phyloP scores from a whole-genome alignment of 2,888 invertebrate genomes.

The Cantharis rufa region DNA sequence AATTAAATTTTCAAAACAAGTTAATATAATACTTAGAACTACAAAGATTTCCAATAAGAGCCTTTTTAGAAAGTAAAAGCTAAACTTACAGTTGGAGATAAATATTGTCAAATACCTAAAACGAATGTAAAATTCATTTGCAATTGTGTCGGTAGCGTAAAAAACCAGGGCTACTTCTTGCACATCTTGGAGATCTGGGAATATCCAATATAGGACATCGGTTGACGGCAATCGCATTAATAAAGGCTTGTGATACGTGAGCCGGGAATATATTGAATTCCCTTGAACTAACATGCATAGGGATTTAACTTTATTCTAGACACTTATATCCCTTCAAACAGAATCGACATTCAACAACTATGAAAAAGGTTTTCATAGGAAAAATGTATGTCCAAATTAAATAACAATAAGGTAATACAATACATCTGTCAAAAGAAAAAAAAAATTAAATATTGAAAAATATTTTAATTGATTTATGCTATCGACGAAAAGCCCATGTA shows the following conservation, averaged over 20 bases:
- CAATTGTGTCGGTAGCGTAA: constrained; percentile 13
- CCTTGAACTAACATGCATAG: constrained; percentile 32
- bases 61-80: not conserved
- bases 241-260: constrained; percentile 45
- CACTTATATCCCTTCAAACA: not conserved
- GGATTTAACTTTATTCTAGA: constrained; percentile 30
- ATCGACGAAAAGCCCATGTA: not conserved
- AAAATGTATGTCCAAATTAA: not conserved
- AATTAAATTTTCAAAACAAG: too few relatives aligned
- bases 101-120: not conserved
- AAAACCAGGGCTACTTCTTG: constrained; percentile 6
- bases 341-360: not conserved
- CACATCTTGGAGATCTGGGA: constrained; percentile 33
- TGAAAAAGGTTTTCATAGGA: not conserved
- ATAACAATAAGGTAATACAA: not conserved
- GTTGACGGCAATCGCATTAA: constrained; percentile 45
- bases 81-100: not conserved
- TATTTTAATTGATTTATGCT: constrained; percentile 2
- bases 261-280: constrained; percentile 45
- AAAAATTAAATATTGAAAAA: not conserved
- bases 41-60: not conserved
- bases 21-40: too few relatives aligned
- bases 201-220: constrained; percentile 45
- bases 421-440: not conserved
- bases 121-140: constrained; percentile 12